phyloP scores from a whole-genome alignment of 2,797 vertebrate species.

The Catharus ustulatus region DNA sequence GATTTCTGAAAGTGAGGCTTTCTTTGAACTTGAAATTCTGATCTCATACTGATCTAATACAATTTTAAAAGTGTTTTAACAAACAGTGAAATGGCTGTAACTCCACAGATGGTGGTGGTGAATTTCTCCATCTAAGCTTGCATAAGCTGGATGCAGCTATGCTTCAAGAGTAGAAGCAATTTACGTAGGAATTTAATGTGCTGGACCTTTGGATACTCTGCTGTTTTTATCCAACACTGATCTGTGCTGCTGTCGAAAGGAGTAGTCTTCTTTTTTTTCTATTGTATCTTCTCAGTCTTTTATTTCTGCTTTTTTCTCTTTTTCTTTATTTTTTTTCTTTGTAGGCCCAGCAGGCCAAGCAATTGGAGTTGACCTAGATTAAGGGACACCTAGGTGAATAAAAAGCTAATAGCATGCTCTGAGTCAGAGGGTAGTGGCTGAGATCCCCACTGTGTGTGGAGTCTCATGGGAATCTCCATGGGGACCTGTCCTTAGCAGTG shows the following conservation, averaged over 20 bases:
- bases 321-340: not conserved
- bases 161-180: not conserved
- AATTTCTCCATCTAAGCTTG: not conserved
- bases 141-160: not conserved
- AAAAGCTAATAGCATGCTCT: not conserved
- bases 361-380: not conserved
- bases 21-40: not conserved
- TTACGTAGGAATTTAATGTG: not conserved
- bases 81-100: not conserved
- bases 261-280: not conserved
- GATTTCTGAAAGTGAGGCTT: not conserved
- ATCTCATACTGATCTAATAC: not conserved
- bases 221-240: not conserved
- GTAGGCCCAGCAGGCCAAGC: not conserved
- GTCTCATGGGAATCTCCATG: rapidly evolving
- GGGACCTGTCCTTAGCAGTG: not conserved
- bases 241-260: not conserved
- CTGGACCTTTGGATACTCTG: not conserved
- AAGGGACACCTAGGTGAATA: not conserved
- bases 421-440: not conserved
- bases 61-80: not conserved
- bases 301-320: not conserved
- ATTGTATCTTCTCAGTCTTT: not conserved
- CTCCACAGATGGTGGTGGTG: not conserved
- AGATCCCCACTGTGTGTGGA: not conserved